These are phyloP conservation scores for Drymodes brunneopygia DNA, from an alignment of 2,113 vertebrate genomes.

Conservation along the genomic window DNA sequence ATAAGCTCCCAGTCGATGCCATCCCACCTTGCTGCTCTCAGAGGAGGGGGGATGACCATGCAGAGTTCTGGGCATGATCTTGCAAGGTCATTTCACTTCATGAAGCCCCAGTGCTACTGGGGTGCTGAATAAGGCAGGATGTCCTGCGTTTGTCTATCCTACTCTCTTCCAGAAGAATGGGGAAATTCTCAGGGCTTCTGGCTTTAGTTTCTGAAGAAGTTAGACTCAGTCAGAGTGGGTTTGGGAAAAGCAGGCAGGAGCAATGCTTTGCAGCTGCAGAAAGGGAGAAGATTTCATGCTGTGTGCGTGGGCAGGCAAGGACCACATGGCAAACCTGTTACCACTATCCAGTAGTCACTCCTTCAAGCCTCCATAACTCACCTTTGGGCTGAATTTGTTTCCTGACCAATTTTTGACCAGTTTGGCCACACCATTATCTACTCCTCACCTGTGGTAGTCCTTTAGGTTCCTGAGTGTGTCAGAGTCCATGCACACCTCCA, in stretches of 20 bases:
- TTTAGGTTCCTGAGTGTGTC: background rate
- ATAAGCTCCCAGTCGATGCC: fast-evolving
- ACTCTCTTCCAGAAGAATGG: background rate
- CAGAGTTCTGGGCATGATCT: background rate
- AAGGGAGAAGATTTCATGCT: background rate
- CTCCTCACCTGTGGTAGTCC: background rate
- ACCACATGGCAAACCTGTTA: background rate
- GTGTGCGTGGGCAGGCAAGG: fast-evolving
- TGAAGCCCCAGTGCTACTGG: background rate
- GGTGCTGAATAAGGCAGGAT: background rate
- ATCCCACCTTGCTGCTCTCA: background rate
- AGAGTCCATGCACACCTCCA: background rate
- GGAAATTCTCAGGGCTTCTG: background rate
- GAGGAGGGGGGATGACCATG: fast-evolving
- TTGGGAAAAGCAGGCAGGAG: background rate
- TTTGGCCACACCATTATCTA: fast-evolving
- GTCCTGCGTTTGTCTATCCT: background rate
- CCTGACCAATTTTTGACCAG: background rate
- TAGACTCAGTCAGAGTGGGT: background rate
- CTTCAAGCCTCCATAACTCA: background rate
- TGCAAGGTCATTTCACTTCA: background rate
- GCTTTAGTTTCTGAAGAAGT: background rate
- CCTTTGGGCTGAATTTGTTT: background rate
- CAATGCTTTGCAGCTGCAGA: background rate
- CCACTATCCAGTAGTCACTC: background rate